Evolutionary conservation across 2,113 vertebrate genomes (phyloP).

Genomic region (Mugil cephalus): DNA sequence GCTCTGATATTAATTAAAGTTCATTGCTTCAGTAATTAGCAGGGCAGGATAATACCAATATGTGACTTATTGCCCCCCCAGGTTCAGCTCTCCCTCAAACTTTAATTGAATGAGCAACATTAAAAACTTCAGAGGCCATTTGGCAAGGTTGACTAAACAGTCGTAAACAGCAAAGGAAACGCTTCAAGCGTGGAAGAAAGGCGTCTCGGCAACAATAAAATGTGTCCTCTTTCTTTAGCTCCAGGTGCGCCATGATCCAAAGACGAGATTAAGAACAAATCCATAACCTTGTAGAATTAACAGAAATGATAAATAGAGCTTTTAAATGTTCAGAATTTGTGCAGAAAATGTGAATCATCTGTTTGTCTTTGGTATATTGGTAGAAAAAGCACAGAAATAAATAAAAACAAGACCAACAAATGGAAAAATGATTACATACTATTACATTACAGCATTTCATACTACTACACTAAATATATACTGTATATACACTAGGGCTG

Average conservation of each 20-base stretch:
- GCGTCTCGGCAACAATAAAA: conserved; percentile 33
- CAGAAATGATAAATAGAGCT: too few relatives aligned
- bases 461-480: too few relatives aligned
- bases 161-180: conserved; percentile 76
- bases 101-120: conserved; percentile 84
- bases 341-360: too few relatives aligned
- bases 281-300: too few relatives aligned
- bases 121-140: conserved; percentile 81
- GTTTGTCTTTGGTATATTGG: too few relatives aligned
- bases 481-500: too few relatives aligned
- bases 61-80: conserved; percentile 80
- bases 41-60: conserved; percentile 81
- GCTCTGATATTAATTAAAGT: conserved; percentile 83
- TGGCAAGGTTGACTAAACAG: conserved; percentile 81
- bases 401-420: too few relatives aligned
- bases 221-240: conserved; percentile 44
- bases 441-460: too few relatives aligned
- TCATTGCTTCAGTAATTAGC: conserved; percentile 85
- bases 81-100: conserved; percentile 73
- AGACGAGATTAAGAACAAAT: neutral
- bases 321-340: too few relatives aligned
- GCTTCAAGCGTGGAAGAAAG: conserved; percentile 35
- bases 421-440: too few relatives aligned
- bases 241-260: neutral
- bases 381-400: too few relatives aligned